Evolutionary conservation across 2,797 vertebrate genomes (phyloP).

Genomic region (Rhinichthys osculus): DNA sequence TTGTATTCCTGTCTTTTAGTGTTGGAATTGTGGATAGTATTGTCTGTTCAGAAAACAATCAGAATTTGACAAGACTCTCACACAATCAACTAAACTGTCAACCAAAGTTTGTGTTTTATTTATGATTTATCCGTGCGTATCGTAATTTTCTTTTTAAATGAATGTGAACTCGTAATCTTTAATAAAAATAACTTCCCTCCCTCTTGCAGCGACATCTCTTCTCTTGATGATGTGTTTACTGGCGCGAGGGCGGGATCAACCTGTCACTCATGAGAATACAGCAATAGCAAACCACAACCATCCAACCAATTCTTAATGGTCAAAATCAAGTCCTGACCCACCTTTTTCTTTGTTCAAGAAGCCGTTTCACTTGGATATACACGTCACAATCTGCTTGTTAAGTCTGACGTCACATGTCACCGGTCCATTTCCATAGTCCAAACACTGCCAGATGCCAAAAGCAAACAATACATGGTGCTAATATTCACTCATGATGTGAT

Average conservation of each 20-base stretch:
- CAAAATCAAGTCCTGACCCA: background rate
- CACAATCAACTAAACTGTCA: background rate
- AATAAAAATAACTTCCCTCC: background rate
- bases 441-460: too few species aligned
- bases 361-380: too few species aligned
- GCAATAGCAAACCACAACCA: background rate
- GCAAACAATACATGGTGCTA: too few species aligned
- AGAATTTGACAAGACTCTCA: background rate
- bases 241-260: too few species aligned
- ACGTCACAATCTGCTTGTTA: too few species aligned
- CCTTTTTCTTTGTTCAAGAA: too few species aligned
- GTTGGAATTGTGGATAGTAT: background rate
- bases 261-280: background rate
- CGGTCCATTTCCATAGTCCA: too few species aligned
- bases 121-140: background rate
- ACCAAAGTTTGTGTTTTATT: background rate
- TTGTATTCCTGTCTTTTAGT: constrained; percentile 14
- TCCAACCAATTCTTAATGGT: background rate
- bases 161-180: background rate
- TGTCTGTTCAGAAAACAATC: background rate
- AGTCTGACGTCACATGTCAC: too few species aligned
- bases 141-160: background rate
- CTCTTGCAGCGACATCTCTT: too few species aligned
- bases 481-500: too few species aligned
- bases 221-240: too few species aligned